Percentiles rank a stretch among this genome's conserved stretches.
Conservation (phyloP, 1,140 invertebrate genomes). For the Megalopta genalis region DNA sequence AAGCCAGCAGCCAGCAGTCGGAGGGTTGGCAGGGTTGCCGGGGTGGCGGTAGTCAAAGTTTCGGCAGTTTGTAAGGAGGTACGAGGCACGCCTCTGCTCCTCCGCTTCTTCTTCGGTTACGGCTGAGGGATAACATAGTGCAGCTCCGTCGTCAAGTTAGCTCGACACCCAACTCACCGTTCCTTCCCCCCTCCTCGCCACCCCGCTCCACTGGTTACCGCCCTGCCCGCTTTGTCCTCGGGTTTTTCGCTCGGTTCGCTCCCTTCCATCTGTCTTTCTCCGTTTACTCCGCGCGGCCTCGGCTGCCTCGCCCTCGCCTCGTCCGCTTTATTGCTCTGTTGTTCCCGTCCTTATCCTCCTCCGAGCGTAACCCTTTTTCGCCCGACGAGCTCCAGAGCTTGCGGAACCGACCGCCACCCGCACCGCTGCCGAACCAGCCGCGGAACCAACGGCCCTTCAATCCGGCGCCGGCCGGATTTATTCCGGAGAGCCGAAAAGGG, state of each 20-base stretch:
- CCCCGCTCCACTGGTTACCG: not conserved
- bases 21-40: not conserved
- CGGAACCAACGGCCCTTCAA: no score
- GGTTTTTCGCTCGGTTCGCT: conserved; percentile 20
- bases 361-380: conserved; percentile 31
- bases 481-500: no score
- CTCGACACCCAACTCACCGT: conserved; percentile 40
- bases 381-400: conserved; percentile 20
- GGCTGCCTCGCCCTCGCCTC: not conserved
- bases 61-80: conserved; percentile 68
- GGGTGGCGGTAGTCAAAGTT: conserved; percentile 61
- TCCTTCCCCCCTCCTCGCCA: not conserved
- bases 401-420: not conserved
- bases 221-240: conserved; percentile 16
- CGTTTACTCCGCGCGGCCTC: conserved; percentile 4
- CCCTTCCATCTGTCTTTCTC: conserved; percentile 1
- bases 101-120: conserved; percentile 68
- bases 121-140: conserved; percentile 70
- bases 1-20: conserved; percentile 21
- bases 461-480: no score
- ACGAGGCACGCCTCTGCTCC: conserved; percentile 50
- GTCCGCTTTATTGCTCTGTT: conserved; percentile 65
- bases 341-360: conserved; percentile 53
- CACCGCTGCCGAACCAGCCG: no score
- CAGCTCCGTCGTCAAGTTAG: conserved; percentile 65